Evolutionary conservation across 2,113 vertebrate genomes (phyloP).

Genomic region (Indri indri): DNA sequence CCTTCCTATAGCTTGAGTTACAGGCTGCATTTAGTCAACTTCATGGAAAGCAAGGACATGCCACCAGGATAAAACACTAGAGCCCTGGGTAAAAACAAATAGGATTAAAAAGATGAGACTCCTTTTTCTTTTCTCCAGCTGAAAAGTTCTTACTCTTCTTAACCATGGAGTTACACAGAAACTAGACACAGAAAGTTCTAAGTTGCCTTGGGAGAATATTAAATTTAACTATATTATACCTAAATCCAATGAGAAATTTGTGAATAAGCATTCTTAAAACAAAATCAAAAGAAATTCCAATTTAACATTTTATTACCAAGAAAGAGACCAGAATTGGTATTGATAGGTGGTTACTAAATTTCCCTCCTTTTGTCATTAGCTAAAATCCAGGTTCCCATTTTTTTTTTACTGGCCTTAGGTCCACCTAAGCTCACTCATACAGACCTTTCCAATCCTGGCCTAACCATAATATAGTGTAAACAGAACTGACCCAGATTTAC

Average conservation of each 20-base stretch:
- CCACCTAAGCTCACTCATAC: not conserved
- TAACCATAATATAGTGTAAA: not conserved
- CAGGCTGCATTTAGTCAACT: not conserved
- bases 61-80: not conserved
- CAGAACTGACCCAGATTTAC: not conserved
- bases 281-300: conserved; percentile 60
- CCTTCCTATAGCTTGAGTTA: not conserved
- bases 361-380: not conserved
- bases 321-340: conserved; percentile 53
- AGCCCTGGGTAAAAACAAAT: not conserved
- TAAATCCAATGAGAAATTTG: conserved; percentile 27
- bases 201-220: not conserved
- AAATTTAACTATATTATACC: conserved; percentile 24
- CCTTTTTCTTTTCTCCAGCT: not conserved
- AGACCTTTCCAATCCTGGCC: not conserved
- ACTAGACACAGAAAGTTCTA: conserved; percentile 4
- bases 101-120: not conserved
- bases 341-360: conserved; percentile 25
- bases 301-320: conserved; percentile 43
- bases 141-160: not conserved
- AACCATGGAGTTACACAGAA: not conserved
- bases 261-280: conserved; percentile 42
- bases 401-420: not conserved
- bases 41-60: not conserved
- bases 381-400: not conserved